Base-by-base conservation (phyloP, 2,113 vertebrate species). In the Alethe castanea region DNA sequence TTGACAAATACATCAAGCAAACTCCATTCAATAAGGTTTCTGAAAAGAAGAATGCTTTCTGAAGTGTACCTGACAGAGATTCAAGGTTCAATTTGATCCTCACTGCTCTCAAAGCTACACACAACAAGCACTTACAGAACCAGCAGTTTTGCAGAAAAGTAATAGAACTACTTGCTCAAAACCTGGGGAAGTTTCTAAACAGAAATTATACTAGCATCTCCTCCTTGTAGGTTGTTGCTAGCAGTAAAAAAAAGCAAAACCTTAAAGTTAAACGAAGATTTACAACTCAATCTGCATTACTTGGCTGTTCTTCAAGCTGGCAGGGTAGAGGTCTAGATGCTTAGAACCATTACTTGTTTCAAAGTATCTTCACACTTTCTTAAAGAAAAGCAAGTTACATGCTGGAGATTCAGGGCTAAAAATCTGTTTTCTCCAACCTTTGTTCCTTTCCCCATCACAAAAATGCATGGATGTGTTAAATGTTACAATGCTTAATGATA, bases 1-100 rank as follows among this genome's bases (percentile, higher is more conserved):
- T 94, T 86, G 80, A 57, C 59, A 94, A 97, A 86, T 42, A 91
- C 47, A 62, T 47, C 78, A 85, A 90, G 60, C 17, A 86, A 65
- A 95, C 29, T 59, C 81, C 50, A 84, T 74, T 94, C 70, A 90
- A 29, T 33, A 33, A 19, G 28, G 19, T 61, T 89, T 92, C 90
- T 92, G 11, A 22, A 84, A 73, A 72, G 62, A 20, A 88, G 12
- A 47, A 82, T n/a, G 54, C 19, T 94, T 92, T 92, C 78, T 96
- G 69, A 86, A 71, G 50, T 65, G 14, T 9, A 42, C 45, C 28
- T 79, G 87, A 88, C 62, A 93, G 71, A 91, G 97, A 88, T 70
- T 80, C 72, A 56, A 40, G 23, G 50, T 95, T 53, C 11, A 45
- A 29, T 72, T 92, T 71, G 71, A 83, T 69, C 24, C 48, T 50